Conservation (phyloP, 1,140 invertebrate species). For the Copidosoma floridanum region DNA sequence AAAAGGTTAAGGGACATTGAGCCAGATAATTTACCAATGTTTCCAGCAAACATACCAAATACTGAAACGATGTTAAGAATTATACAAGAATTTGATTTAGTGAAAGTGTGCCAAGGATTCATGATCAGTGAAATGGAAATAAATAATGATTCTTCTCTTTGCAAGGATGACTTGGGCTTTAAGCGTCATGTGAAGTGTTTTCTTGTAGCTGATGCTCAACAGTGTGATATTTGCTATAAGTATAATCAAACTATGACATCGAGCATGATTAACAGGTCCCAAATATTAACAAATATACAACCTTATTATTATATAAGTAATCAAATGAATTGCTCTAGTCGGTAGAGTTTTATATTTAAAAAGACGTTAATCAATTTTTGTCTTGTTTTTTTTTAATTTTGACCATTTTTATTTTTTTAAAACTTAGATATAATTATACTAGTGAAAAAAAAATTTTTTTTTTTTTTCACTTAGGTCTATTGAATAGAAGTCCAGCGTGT, state of each 20-base stretch:
- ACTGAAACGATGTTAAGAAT: too few relatives aligned
- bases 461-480: too few relatives aligned
- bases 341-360: background rate
- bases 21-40: background rate
- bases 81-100: slow-evolving; percentile 6
- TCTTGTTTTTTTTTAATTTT: too few relatives aligned
- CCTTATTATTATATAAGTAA: slow-evolving; percentile 1
- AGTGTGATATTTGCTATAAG: slow-evolving; percentile 18
- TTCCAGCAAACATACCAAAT: slow-evolving; percentile 2
- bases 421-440: too few relatives aligned
- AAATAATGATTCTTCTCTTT: slow-evolving; percentile 12
- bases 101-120: slow-evolving; percentile 22
- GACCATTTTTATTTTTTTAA: too few relatives aligned
- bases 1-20: background rate
- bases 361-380: too few relatives aligned
- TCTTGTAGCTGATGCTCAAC: slow-evolving; percentile 11
- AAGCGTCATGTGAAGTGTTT: slow-evolving; percentile 17
- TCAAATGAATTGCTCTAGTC: background rate
- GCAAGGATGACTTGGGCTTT: slow-evolving; percentile 21
- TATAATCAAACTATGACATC: slow-evolving; percentile 22
- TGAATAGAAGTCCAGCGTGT: too few relatives aligned
- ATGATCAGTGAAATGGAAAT: slow-evolving; percentile 18
- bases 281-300: slow-evolving; percentile 18
- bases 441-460: too few relatives aligned
- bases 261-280: slow-evolving; percentile 1